Evolutionary conservation across 2,888 invertebrate genomes (phyloP).

Genomic region (Aphrophora alni): DNA sequence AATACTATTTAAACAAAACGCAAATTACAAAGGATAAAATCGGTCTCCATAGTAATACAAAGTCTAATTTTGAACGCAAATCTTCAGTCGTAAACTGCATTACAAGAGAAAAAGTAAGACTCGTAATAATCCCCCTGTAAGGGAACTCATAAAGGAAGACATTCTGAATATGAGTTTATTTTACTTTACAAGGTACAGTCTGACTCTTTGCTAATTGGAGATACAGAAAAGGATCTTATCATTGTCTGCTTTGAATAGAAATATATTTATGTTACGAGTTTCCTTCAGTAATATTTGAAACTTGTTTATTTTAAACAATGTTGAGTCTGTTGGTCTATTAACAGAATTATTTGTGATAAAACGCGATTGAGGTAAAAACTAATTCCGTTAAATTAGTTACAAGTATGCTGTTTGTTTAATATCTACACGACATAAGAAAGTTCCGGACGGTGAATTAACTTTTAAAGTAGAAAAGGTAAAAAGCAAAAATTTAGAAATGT

Average conservation of each 20-base stretch:
- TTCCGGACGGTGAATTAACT: too few relatives aligned
- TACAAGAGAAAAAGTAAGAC: not conserved
- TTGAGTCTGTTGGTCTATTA: not conserved
- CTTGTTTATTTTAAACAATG: not conserved
- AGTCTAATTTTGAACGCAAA: not conserved
- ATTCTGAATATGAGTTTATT: not conserved
- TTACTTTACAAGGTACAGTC: not conserved
- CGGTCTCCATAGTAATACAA: not conserved
- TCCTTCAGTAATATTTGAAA: not conserved
- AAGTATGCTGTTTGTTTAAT: too few relatives aligned
- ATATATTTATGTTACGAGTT: not conserved
- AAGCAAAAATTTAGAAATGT: too few relatives aligned
- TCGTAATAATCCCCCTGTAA: not conserved
- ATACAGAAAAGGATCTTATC: not conserved
- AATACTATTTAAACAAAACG: not conserved
- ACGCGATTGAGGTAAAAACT: too few relatives aligned
- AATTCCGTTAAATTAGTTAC: too few relatives aligned
- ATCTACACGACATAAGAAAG: too few relatives aligned
- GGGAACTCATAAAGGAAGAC: not conserved
- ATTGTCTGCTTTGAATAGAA: not conserved
- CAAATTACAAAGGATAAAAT: not conserved
- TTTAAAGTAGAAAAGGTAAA: too few relatives aligned
- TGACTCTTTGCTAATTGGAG: not conserved
- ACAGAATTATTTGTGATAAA: too few relatives aligned
- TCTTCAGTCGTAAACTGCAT: not conserved